Base-by-base conservation (phyloP, 2,888 invertebrate genomes). In the Orchestes rusci region DNA sequence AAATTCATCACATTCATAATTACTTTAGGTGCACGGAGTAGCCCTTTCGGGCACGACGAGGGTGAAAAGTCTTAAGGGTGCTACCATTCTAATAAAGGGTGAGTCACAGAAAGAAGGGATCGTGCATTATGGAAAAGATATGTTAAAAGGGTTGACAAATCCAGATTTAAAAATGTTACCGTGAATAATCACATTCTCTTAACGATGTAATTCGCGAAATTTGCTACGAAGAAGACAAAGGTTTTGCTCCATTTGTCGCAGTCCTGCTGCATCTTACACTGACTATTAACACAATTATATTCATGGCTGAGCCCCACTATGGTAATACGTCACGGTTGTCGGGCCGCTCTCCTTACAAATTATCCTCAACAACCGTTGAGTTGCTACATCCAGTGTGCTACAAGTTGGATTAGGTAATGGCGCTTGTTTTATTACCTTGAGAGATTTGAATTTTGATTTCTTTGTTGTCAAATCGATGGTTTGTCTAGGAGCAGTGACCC, bases 201-300 rank as follows among this genome's bases (percentile, higher is more conserved):
- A 27, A 38, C 23, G 19, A 34, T 23, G n/a, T 41, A 41, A 29
- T 39, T 5, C 17, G 7, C 13, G 41, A 31, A 38, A 32, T 38
- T 35, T 20, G 30, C 28, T 34, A 10, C 34, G 27, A 29, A 19
- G 30, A 39, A 36, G 27, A 37, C 52, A 58, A 58, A 60, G 61
- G 61, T 63, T 62, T 61, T 60, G 59, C 58, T 54, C 56, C 59
- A 59, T 61, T 62, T 62, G 60, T 60, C 61, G 55, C 53, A 52
- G 59, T 53, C 56, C 55, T 57, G 39, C 51, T 50, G 48, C 57
- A 59, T 61, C 61, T 61, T 60, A 50, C 60, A 59, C 59, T 59
- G 59, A 64, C 64, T 64, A 66, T 66, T 64, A 64, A 62, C 59
- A 55, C 62, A 63, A 65, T 64, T 61, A 63, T 62, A 65, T 65